phyloP scores from a whole-genome alignment of 1,140 invertebrate genomes.

The Oscheius sp. region DNA sequence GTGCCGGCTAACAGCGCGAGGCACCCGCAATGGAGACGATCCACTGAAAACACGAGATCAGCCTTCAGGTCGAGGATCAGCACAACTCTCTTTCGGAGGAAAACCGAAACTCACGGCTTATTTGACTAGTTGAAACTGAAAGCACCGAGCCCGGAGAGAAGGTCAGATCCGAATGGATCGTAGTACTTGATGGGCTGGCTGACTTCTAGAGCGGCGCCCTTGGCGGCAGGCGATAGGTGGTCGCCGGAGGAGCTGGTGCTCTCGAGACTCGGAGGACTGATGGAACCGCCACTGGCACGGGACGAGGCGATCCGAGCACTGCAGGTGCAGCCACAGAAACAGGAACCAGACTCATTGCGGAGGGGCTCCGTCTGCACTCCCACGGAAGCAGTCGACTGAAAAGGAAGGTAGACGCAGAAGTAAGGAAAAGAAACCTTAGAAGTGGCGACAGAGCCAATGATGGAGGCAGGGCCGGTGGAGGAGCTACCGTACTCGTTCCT shows the following conservation, averaged over 20 bases:
- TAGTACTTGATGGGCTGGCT: constrained; percentile 22
- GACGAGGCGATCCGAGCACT: constrained; percentile 4
- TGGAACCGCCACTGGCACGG: constrained; percentile 21
- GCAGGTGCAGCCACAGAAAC: constrained; percentile 16
- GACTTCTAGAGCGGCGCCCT: neutral
- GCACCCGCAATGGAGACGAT: neutral
- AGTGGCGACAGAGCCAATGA: neutral
- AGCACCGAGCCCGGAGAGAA: neutral
- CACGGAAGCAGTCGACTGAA: neutral
- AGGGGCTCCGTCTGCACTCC: neutral
- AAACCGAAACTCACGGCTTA: neutral
- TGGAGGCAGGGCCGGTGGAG: neutral
- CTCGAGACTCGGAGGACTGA: constrained; percentile 20
- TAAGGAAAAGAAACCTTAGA: neutral
- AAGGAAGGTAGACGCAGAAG: neutral
- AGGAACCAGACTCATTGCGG: too few species aligned
- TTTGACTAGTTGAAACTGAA: neutral
- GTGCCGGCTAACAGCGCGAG: neutral
- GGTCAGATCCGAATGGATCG: constrained; percentile 27
- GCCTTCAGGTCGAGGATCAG: too few species aligned
- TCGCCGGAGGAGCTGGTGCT: constrained; percentile 8
- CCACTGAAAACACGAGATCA: too few species aligned
- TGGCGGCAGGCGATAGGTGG: constrained; percentile 12
- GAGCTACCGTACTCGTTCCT: neutral
- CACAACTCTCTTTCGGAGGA: neutral